A percentile compares a stretch with the other conserved stretches of the same genome.
Evolutionary conservation across 2,113 vertebrate genomes (phyloP).

Genomic region (Microcebus lehilahytsara): DNA sequence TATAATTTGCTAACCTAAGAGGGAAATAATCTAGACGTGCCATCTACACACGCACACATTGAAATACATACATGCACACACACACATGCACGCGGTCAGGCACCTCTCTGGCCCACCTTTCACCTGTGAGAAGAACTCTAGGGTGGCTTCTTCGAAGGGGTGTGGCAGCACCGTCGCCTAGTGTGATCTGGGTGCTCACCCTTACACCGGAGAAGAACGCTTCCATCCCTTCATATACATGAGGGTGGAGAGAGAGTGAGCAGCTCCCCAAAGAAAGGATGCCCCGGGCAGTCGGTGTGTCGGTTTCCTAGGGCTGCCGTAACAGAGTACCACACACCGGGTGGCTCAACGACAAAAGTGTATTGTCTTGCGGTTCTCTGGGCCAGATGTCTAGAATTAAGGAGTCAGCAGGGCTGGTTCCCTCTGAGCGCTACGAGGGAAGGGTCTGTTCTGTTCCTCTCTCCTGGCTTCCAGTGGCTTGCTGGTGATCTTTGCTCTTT

Average conservation of each 20-base stretch:
- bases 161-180: neutral
- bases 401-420: neutral
- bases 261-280: neutral
- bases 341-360: neutral
- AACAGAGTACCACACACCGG: neutral
- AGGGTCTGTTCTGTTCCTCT: neutral
- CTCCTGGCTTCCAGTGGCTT: neutral
- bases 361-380: neutral
- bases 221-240: neutral
- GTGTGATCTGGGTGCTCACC: neutral
- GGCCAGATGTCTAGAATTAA: neutral
- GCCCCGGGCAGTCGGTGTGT: neutral
- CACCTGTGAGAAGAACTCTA: neutral
- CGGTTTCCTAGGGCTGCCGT: neutral
- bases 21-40: neutral
- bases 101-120: neutral
- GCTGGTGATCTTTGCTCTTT: neutral
- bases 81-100: neutral
- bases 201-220: neutral
- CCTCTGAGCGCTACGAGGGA: neutral
- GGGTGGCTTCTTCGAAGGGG: neutral
- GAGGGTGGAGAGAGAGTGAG: neutral
- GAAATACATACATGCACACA: no score
- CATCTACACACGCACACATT: fast-evolving
- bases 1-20: neutral